Evolutionary conservation across 2,113 vertebrate genomes (phyloP).

Genomic region (Salvelinus alpinus): DNA sequence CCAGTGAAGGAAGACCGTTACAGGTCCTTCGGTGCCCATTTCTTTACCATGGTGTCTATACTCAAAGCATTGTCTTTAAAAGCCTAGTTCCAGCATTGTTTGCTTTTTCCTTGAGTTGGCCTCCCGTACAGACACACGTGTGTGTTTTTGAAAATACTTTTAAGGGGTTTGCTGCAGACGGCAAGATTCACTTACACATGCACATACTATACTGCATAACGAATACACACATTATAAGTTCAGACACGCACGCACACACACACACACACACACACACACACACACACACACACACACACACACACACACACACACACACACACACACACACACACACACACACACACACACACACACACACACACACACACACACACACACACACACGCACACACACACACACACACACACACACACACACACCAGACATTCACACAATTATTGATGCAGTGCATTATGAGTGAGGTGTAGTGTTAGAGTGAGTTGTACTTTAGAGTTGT

Average conservation of each 20-base stretch:
- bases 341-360: conserved; percentile 18
- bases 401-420: conserved; percentile 30
- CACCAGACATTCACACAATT: background rate
- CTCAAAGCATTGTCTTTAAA: background rate
- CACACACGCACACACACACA: conserved; percentile 19
- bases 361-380: conserved; percentile 23
- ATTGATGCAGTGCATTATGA: background rate
- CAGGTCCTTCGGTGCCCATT: conserved; percentile 38
- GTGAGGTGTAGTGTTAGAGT: background rate
- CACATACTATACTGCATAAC: background rate
- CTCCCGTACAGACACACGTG: background rate
- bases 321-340: conserved; percentile 32
- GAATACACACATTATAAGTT: background rate
- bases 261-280: conserved; percentile 17
- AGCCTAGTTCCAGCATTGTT: background rate
- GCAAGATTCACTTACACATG: background rate
- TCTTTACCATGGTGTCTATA: background rate
- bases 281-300: conserved; percentile 23
- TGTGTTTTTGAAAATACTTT: conserved; percentile 15
- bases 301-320: conserved; percentile 20
- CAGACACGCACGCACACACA: background rate
- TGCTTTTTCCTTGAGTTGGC: background rate
- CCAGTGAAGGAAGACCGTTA: conserved; percentile 27
- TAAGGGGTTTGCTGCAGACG: conserved; percentile 2
- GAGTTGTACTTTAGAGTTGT: background rate